Conservation (phyloP, 1,140 invertebrate species). For the Pseudomyrmex flavicornis region DNA sequence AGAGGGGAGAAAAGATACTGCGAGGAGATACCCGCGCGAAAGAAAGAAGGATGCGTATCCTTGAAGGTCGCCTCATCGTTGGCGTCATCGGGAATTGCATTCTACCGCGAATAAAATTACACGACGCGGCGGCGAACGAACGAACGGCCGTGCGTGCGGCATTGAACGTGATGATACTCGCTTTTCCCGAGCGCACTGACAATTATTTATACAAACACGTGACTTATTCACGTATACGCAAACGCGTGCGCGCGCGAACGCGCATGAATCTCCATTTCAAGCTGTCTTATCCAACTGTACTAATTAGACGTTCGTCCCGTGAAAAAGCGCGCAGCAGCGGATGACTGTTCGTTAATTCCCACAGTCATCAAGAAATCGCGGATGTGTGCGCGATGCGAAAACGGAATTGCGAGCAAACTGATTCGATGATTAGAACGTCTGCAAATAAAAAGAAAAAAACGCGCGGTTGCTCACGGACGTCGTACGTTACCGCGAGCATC, state of each 20-base stretch:
- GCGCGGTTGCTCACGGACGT: neutral
- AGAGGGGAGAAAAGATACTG: neutral
- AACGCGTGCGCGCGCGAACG: conserved; percentile 13
- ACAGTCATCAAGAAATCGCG: neutral
- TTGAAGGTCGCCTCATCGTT: conserved; percentile 62
- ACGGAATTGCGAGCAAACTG: neutral
- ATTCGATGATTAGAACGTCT: conserved; percentile 22
- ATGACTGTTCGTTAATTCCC: conserved; percentile 18
- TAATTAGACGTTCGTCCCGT: conserved; percentile 61
- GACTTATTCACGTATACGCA: conserved; percentile 25
- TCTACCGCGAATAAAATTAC: conserved; percentile 67
- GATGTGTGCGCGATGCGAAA: conserved; percentile 1
- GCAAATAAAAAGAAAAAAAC: neutral
- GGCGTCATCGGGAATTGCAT: conserved; percentile 67
- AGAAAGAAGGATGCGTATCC: conserved; percentile 53
- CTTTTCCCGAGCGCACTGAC: conserved; percentile 41
- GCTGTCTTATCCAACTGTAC: conserved; percentile 40
- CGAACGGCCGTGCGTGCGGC: conserved; percentile 45
- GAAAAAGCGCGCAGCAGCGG: conserved; percentile 47
- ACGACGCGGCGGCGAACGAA: conserved; percentile 43
- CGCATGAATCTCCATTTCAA: neutral
- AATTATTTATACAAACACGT: conserved; percentile 72
- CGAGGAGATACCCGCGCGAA: neutral
- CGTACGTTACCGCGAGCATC: neutral
- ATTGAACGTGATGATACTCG: conserved; percentile 67